phyloP scores from a whole-genome alignment of 2,888 invertebrate genomes.

The Drosophila vallismaia region DNA sequence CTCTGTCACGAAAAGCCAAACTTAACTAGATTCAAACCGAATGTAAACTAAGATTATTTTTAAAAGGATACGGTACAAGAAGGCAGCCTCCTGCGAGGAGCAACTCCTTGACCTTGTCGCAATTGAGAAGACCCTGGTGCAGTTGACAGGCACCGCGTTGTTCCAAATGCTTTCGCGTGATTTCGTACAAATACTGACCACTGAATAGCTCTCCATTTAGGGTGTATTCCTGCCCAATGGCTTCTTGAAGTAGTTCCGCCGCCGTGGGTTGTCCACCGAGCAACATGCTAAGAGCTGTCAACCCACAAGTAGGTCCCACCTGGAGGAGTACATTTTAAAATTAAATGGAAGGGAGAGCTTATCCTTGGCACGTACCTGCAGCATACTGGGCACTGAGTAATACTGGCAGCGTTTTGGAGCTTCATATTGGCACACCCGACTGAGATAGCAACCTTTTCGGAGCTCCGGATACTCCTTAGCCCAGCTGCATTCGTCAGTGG shows the following conservation, averaged over 20 bases:
- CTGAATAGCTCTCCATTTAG: slow-evolving; percentile 96
- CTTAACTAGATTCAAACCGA: background rate
- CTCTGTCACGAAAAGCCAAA: too few relatives aligned
- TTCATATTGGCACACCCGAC: slow-evolving; percentile 85
- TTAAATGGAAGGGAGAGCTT: background rate
- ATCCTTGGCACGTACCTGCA: slow-evolving; percentile 65
- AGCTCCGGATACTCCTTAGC: slow-evolving; percentile 86
- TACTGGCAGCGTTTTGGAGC: slow-evolving; percentile 85
- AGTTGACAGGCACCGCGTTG: slow-evolving; percentile 67
- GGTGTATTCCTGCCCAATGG: slow-evolving; percentile 88
- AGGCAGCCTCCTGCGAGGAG: slow-evolving; percentile 83
- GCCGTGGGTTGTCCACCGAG: slow-evolving; percentile 85
- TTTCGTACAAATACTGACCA: slow-evolving; percentile 88
- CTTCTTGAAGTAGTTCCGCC: slow-evolving; percentile 87
- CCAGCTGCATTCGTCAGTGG: slow-evolving; percentile 85
- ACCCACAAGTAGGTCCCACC: slow-evolving; percentile 91
- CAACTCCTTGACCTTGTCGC: slow-evolving; percentile 82
- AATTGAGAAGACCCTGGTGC: slow-evolving; percentile 83
- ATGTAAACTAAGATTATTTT: slow-evolving; percentile 1
- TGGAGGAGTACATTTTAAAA: background rate
- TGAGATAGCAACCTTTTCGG: slow-evolving; percentile 86
- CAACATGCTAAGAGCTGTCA: slow-evolving; percentile 94
- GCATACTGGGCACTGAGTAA: slow-evolving; percentile 77
- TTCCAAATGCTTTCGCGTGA: slow-evolving; percentile 69
- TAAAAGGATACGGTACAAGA: slow-evolving; percentile 86